These are phyloP conservation scores for Hypomecis atomaria DNA, from an alignment of 2,888 invertebrate species.

Conservation along the genomic window DNA sequence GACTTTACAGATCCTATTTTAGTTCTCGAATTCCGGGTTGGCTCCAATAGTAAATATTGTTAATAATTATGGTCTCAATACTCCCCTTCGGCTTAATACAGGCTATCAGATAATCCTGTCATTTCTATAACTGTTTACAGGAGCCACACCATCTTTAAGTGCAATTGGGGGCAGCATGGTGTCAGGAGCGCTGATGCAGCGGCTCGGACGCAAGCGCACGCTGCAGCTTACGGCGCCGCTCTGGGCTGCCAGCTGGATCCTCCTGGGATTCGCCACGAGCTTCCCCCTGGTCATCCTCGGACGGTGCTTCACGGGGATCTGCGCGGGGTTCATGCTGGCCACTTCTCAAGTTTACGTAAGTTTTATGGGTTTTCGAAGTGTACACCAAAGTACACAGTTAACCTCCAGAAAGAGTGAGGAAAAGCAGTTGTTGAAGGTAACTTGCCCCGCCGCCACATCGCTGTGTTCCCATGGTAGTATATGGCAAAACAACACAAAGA, in stretches of 20 bases:
- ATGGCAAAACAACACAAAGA: too few species aligned
- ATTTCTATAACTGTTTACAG: conserved; percentile 51
- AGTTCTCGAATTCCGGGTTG: too few species aligned
- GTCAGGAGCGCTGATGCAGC: conserved; percentile 82
- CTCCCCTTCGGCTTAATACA: too few species aligned
- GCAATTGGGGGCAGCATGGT: conserved; percentile 83
- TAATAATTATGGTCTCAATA: too few species aligned
- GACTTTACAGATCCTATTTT: too few species aligned
- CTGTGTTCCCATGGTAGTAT: too few species aligned
- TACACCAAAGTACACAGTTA: too few species aligned
- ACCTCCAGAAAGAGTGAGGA: too few species aligned
- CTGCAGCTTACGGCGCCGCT: conserved; percentile 79
- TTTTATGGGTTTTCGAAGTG: conserved; percentile 12
- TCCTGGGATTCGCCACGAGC: conserved; percentile 80
- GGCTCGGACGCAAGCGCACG: conserved; percentile 80
- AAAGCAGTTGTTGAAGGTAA: too few species aligned
- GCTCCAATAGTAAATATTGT: too few species aligned
- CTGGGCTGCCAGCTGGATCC: conserved; percentile 82
- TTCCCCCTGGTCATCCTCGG: conserved; percentile 80
- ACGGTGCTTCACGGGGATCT: conserved; percentile 84
- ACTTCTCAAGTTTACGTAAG: conserved; percentile 87
- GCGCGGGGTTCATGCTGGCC: conserved; percentile 85
- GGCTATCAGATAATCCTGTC: too few species aligned
- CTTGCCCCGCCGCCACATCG: too few species aligned
- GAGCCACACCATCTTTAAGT: conserved; percentile 84